Conservation (phyloP, 2,113 vertebrate genomes). For the Zeus faber region DNA sequence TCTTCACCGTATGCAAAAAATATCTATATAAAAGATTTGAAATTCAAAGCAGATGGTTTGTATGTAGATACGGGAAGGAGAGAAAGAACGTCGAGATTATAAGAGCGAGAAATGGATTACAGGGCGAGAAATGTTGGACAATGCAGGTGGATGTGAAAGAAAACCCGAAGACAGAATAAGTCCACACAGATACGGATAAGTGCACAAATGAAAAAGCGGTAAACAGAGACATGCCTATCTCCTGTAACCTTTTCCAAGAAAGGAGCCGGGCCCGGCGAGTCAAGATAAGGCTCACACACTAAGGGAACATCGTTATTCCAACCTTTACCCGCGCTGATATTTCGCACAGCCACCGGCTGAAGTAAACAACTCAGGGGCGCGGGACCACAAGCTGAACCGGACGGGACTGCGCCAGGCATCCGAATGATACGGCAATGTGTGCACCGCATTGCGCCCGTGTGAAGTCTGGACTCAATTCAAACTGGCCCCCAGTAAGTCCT, state of each 20-base stretch:
- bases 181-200: slow-evolving; percentile 45
- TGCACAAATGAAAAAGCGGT: slow-evolving; percentile 10
- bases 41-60: too few species aligned
- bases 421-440: too few species aligned
- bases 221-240: slow-evolving; percentile 51
- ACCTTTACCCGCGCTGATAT: slow-evolving; percentile 59
- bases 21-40: too few species aligned
- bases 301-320: slow-evolving; percentile 57
- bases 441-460: too few species aligned
- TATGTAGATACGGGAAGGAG: too few species aligned
- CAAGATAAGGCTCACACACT: slow-evolving; percentile 54
- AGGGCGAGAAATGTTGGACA: neutral
- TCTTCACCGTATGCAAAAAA: too few species aligned
- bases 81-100: too few species aligned
- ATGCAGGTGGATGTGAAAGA: too few species aligned
- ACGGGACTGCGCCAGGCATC: too few species aligned
- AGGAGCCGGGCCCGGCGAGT: slow-evolving; percentile 43
- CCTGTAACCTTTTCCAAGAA: slow-evolving; percentile 55
- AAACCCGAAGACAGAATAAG: slow-evolving; percentile 37
- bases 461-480: too few species aligned
- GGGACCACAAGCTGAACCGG: too few species aligned
- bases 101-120: neutral
- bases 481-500: too few species aligned
- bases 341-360: slow-evolving; percentile 43
- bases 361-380: slow-evolving; percentile 31